Percentiles rank a stretch among this genome's conserved stretches.
These are phyloP conservation scores for Latrodectus hesperus DNA, from an alignment of 2,888 invertebrate genomes.

Conservation along the genomic window DNA sequence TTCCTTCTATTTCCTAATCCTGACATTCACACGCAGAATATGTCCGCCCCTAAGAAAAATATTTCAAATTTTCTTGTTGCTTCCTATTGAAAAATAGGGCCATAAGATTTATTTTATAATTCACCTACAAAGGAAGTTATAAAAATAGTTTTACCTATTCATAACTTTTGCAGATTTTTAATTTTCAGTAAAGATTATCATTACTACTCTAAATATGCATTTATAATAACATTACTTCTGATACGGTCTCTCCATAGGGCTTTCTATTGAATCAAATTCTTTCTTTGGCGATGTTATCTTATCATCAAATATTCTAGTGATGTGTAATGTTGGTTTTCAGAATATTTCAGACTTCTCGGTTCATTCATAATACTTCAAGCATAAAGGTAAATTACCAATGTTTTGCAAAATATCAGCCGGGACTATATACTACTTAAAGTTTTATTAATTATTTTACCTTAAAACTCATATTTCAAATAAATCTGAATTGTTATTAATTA, in stretches of 20 bases:
- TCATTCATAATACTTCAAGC: not conserved
- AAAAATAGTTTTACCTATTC: conserved; percentile 35
- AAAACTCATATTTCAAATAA: no score
- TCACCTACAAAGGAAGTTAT: conserved; percentile 9
- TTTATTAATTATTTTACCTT: no score
- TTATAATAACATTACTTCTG: conserved; percentile 29
- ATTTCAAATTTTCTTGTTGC: not conserved
- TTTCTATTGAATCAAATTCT: not conserved
- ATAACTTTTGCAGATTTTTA: conserved; percentile 39
- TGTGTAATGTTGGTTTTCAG: conserved; percentile 40
- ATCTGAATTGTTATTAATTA: no score
- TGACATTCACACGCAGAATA: not conserved
- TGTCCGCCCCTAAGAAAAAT: not conserved
- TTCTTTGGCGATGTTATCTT: conserved; percentile 28
- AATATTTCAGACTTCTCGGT: conserved; percentile 57
- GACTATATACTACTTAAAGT: no score
- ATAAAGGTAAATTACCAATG: no score
- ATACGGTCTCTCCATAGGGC: not conserved
- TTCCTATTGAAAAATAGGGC: not conserved
- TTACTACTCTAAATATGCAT: conserved; percentile 56
- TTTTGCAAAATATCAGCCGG: no score
- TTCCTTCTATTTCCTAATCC: not conserved
- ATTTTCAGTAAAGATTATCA: conserved; percentile 59
- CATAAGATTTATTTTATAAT: not conserved
- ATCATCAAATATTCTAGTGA: conserved; percentile 36